Conservation (phyloP, 2,888 invertebrate species). For the Alentia gelatinosa region DNA sequence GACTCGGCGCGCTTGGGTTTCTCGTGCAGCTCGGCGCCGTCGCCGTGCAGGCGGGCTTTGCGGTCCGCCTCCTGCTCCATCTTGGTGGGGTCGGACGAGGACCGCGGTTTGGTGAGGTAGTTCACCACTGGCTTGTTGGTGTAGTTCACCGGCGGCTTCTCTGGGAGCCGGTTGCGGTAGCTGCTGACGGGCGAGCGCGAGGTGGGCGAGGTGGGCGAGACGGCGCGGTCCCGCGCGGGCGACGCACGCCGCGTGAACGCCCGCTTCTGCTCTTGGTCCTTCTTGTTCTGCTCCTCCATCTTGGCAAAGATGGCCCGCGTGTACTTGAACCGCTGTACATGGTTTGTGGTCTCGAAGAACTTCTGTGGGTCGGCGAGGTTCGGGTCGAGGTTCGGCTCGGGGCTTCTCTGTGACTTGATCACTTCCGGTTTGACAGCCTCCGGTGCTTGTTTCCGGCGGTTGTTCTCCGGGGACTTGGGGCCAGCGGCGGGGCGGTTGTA, state of each 20-base stretch:
- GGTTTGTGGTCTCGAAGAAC: slow-evolving; percentile 69
- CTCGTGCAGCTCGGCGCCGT: neutral
- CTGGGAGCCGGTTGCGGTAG: neutral
- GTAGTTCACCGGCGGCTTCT: slow-evolving; percentile 19
- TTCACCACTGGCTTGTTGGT: neutral
- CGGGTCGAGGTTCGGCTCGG: slow-evolving; percentile 28
- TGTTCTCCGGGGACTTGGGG: neutral
- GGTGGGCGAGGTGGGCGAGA: slow-evolving; percentile 52
- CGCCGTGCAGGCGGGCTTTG: slow-evolving; percentile 2
- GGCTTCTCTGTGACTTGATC: neutral
- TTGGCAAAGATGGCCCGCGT: slow-evolving; percentile 78
- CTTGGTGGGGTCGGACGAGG: slow-evolving; percentile 40
- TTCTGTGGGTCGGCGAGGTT: slow-evolving; percentile 46
- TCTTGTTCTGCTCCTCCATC: slow-evolving; percentile 74
- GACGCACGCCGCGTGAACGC: slow-evolving; percentile 1
- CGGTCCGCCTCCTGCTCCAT: slow-evolving; percentile 50
- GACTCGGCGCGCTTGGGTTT: slow-evolving; percentile 18
- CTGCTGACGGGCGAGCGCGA: neutral
- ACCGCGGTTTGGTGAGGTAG: slow-evolving; percentile 46
- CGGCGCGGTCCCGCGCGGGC: neutral
- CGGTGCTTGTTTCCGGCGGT: neutral
- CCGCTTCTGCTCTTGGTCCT: neutral
- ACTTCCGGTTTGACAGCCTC: neutral
- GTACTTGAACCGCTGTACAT: slow-evolving; percentile 78
- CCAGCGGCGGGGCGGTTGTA: slow-evolving; percentile 52